phyloP scores from a whole-genome alignment of 2,888 invertebrate genomes.

The Anodontia alba region DNA sequence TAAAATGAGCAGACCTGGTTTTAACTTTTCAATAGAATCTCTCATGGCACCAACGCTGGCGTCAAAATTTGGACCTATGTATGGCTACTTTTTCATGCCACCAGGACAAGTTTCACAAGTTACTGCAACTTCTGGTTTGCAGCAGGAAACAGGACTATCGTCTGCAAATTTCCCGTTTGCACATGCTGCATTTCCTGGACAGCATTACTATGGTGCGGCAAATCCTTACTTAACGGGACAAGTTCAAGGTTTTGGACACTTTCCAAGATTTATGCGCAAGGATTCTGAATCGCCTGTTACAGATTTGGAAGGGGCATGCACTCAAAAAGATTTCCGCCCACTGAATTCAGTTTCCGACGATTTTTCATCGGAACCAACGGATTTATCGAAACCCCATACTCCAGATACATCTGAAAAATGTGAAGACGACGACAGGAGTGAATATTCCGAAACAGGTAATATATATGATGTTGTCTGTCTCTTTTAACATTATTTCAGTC shows the following conservation, averaged over 20 bases:
- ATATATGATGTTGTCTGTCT: no score
- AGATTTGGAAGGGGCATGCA: not conserved
- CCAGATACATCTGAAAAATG: conserved; percentile 20
- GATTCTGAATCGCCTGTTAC: not conserved
- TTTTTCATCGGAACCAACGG: conserved; percentile 25
- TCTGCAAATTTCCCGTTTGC: conserved; percentile 39
- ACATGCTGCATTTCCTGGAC: conserved; percentile 31
- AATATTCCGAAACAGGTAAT: conserved; percentile 38
- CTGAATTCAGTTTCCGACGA: not conserved
- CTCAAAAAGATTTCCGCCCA: not conserved
- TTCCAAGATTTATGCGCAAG: conserved; percentile 6
- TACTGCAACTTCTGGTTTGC: conserved; percentile 34
- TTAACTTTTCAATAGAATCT: conserved; percentile 74
- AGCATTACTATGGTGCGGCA: conserved; percentile 28
- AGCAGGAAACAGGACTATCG: conserved; percentile 31
- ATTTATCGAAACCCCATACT: conserved; percentile 42
- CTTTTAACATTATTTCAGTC: no score
- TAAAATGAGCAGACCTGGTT: conserved; percentile 67
- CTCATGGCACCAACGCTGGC: conserved; percentile 66
- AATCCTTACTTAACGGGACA: conserved; percentile 25
- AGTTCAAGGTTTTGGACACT: conserved; percentile 17
- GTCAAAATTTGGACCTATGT: conserved; percentile 64
- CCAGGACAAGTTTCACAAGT: conserved; percentile 44
- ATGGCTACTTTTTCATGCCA: conserved; percentile 70
- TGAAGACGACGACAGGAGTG: conserved; percentile 42